Percentiles rank a stretch among this genome's conserved stretches.
Conservation (phyloP, 1,140 invertebrate genomes). For the Euura lappo region DNA sequence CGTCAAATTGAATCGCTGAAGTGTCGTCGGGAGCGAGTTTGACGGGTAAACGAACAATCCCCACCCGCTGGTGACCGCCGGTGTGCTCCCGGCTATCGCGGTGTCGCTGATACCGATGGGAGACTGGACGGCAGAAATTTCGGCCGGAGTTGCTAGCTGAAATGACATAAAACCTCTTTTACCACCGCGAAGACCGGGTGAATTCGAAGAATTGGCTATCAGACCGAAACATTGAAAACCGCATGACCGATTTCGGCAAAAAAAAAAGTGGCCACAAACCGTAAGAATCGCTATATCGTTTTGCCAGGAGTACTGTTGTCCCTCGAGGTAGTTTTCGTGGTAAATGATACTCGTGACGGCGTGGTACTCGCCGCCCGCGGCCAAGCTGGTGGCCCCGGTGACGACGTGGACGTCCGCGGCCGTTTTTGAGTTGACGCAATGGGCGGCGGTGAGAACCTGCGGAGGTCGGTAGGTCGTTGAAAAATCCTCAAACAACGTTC, state of each 20-base stretch:
- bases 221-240: not conserved
- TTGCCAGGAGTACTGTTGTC: not conserved
- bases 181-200: too few species aligned
- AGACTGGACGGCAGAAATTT: not conserved
- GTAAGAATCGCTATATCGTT: not conserved
- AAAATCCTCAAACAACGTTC: too few species aligned
- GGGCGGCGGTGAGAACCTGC: slow-evolving; percentile 9
- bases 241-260: not conserved
- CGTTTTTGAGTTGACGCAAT: slow-evolving; percentile 7
- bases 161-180: too few species aligned
- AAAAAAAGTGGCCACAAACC: not conserved
- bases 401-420: not conserved
- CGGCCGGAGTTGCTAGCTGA: not conserved
- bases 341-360: not conserved
- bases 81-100: not conserved
- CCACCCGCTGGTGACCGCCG: not conserved
- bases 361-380: not conserved
- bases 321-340: not conserved
- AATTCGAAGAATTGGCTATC: not conserved
- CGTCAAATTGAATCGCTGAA: not conserved
- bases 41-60: not conserved
- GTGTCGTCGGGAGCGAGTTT: not conserved
- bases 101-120: not conserved
- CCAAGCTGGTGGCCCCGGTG: not conserved
- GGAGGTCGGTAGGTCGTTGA: too few species aligned